These are phyloP conservation scores for Meriones unguiculatus DNA, from an alignment of 2,113 vertebrate species.

Conservation along the genomic window DNA sequence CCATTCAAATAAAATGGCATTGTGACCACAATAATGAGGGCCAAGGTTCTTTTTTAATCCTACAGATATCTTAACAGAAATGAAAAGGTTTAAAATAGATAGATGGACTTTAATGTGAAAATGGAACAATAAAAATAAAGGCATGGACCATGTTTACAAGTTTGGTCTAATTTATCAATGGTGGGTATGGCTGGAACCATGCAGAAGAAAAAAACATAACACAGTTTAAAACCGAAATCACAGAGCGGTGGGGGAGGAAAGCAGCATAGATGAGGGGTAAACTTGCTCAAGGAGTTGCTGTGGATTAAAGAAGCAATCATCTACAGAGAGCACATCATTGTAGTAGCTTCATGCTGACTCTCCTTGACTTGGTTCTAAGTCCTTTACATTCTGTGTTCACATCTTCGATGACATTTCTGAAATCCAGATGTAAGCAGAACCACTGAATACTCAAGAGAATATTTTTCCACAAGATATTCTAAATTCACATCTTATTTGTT, in stretches of 20 bases:
- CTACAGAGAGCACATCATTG: rapidly evolving
- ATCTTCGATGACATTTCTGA: neutral
- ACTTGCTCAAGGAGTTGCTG: neutral
- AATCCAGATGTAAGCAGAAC: neutral
- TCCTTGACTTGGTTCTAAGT: neutral
- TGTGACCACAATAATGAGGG: neutral
- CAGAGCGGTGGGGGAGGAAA: neutral
- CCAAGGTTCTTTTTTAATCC: neutral
- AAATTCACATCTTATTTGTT: neutral
- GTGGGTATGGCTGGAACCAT: neutral
- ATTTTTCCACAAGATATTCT: neutral
- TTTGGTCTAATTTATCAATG: neutral
- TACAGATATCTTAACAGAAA: neutral
- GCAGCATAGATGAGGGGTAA: neutral
- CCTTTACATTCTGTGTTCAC: neutral
- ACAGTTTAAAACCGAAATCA: neutral
- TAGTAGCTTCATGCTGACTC: rapidly evolving
- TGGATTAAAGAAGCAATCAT: neutral
- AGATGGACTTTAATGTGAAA: neutral
- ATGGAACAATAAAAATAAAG: neutral
- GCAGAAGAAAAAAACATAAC: neutral
- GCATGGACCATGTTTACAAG: neutral
- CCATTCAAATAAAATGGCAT: neutral
- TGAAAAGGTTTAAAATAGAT: neutral
- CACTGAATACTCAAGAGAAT: neutral